Percentiles rank a stretch among this genome's conserved stretches.
Evolutionary conservation across 2,113 vertebrate genomes (phyloP).

Genomic region (Struthio camelus): DNA sequence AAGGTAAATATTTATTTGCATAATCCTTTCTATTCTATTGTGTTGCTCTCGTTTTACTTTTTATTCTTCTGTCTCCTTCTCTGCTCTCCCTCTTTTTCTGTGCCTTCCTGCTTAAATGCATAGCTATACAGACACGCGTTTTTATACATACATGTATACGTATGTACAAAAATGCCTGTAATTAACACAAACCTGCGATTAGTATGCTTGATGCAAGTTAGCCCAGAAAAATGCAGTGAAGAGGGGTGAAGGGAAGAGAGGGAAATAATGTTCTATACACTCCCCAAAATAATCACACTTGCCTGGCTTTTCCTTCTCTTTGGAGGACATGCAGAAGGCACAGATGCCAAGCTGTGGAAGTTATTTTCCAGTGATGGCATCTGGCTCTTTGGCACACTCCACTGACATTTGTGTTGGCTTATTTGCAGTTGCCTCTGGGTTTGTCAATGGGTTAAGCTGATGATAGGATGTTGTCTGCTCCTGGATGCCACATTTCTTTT

Average conservation of each 20-base stretch:
- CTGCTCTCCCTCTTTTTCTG: neutral
- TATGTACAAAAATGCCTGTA: neutral
- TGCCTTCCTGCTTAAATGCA: neutral
- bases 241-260: neutral
- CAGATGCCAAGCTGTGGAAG: constrained; percentile 28
- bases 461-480: neutral
- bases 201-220: neutral
- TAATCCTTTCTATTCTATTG: neutral
- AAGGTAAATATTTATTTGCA: neutral
- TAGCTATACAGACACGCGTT: neutral
- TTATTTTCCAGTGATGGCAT: constrained; percentile 34
- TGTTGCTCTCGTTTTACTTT: neutral
- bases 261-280: neutral
- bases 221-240: neutral
- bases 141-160: neutral
- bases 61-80: neutral
- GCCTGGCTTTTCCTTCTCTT: neutral
- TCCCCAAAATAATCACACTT: neutral
- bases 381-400: constrained; percentile 19
- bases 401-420: constrained; percentile 29
- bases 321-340: neutral
- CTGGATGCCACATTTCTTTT: neutral
- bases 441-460: neutral
- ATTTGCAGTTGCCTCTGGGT: neutral
- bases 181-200: neutral